Evolutionary conservation across 1,140 invertebrate genomes (phyloP).

Genomic region (Ceratoteleas bidentatus): DNA sequence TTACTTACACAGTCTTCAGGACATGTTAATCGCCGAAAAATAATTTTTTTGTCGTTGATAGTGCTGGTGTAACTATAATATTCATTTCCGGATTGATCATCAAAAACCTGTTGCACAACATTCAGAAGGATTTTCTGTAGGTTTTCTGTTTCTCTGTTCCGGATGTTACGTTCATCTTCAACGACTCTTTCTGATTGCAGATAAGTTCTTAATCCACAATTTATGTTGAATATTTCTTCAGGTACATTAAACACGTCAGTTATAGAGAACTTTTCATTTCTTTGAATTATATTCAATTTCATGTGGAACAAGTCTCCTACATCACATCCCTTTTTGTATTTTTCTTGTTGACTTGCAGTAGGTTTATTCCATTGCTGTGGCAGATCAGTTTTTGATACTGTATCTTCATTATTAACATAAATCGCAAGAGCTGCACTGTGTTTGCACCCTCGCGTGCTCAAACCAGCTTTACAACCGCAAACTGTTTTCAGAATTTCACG

Average conservation of each 20-base stretch:
- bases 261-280: background rate
- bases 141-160: background rate
- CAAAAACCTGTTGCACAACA: background rate
- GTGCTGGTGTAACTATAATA: background rate
- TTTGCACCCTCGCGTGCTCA: slow-evolving; percentile 2
- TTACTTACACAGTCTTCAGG: background rate
- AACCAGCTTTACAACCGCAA: slow-evolving; percentile 19
- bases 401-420: slow-evolving; percentile 12
- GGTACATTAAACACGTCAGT: slow-evolving; percentile 9
- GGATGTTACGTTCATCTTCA: background rate
- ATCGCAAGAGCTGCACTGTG: slow-evolving; percentile 1
- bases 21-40: slow-evolving; percentile 8
- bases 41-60: background rate
- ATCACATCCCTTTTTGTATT: slow-evolving; percentile 17
- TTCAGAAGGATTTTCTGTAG: background rate
- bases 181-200: background rate
- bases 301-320: background rate
- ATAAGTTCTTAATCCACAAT: background rate
- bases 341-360: slow-evolving; percentile 7
- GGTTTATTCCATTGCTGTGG: slow-evolving; percentile 18
- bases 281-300: background rate
- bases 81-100: slow-evolving; percentile 3
- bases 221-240: background rate
- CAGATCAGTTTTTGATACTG: slow-evolving; percentile 17
- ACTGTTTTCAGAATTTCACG: background rate